A percentile compares a stretch with the other conserved stretches of the same genome.
These are phyloP conservation scores for Microtus californicus DNA, from an alignment of 2,797 vertebrate genomes.

Conservation along the genomic window DNA sequence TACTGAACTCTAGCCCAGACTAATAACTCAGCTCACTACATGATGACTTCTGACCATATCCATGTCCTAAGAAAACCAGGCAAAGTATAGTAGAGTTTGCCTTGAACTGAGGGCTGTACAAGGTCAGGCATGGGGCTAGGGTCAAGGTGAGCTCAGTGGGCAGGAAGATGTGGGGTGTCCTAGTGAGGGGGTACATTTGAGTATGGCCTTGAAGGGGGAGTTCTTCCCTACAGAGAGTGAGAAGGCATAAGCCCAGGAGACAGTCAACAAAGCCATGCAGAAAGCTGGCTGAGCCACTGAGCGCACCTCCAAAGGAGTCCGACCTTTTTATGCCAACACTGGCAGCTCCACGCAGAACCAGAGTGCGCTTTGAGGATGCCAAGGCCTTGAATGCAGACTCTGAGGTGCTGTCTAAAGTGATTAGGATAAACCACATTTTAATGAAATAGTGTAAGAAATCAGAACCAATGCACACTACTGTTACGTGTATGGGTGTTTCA, in stretches of 20 bases:
- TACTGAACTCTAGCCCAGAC: background rate
- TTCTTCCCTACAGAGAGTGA: background rate
- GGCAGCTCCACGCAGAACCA: rapidly evolving
- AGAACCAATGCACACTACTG: background rate
- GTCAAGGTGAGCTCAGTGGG: background rate
- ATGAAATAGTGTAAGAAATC: background rate
- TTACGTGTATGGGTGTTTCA: background rate
- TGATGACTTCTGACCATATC: background rate
- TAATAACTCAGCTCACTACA: background rate
- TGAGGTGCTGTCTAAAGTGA: background rate
- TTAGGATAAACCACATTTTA: background rate
- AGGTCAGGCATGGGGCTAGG: background rate
- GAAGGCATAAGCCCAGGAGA: no score
- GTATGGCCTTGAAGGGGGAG: background rate
- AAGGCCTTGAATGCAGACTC: background rate
- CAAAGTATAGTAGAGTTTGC: background rate
- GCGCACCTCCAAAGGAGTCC: background rate
- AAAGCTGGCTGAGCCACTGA: rapidly evolving
- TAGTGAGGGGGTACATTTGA: background rate
- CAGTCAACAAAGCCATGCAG: background rate
- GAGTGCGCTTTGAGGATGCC: background rate
- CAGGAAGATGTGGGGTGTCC: rapidly evolving
- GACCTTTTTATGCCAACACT: background rate
- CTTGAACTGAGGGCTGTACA: no score
- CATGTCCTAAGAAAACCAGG: background rate